A percentile compares a stretch with the other conserved stretches of the same genome.
Evolutionary conservation across 2,797 vertebrate genomes (phyloP).

Genomic region (Pseudochaenichthys georgianus): DNA sequence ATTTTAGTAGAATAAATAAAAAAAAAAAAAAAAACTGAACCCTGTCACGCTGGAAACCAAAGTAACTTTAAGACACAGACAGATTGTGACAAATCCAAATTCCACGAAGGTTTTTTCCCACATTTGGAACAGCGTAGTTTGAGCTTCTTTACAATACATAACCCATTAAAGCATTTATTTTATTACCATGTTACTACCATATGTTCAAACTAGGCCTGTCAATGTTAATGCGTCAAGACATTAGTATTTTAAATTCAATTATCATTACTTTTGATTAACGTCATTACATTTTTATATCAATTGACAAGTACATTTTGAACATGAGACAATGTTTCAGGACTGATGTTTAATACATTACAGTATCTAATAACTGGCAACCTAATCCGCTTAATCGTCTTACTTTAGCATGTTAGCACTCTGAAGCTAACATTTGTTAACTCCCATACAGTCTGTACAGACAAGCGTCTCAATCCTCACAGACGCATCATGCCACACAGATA

Average conservation of each 20-base stretch:
- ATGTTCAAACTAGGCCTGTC: not conserved
- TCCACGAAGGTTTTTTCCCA: too few relatives aligned
- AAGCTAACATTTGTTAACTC: not conserved
- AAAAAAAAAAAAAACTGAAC: too few relatives aligned
- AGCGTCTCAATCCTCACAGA: constrained; percentile 32
- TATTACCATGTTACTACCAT: not conserved
- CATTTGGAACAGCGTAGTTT: not conserved
- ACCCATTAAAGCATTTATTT: not conserved
- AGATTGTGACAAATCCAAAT: too few relatives aligned
- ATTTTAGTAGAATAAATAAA: too few relatives aligned
- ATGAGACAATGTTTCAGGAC: not conserved
- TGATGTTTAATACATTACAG: not conserved
- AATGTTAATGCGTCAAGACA: too few relatives aligned
- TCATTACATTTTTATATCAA: too few relatives aligned
- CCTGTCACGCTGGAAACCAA: too few relatives aligned
- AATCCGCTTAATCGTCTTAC: not conserved
- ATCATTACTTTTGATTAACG: too few relatives aligned
- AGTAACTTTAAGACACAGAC: too few relatives aligned
- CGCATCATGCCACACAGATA: constrained; percentile 36
- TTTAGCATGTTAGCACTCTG: not conserved
- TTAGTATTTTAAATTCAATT: too few relatives aligned
- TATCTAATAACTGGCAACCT: too few relatives aligned
- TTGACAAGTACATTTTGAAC: not conserved
- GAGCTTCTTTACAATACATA: not conserved
- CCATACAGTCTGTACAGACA: not conserved